These are phyloP conservation scores for Polydrusus cervinus DNA, from an alignment of 2,888 invertebrate genomes.

Conservation along the genomic window DNA sequence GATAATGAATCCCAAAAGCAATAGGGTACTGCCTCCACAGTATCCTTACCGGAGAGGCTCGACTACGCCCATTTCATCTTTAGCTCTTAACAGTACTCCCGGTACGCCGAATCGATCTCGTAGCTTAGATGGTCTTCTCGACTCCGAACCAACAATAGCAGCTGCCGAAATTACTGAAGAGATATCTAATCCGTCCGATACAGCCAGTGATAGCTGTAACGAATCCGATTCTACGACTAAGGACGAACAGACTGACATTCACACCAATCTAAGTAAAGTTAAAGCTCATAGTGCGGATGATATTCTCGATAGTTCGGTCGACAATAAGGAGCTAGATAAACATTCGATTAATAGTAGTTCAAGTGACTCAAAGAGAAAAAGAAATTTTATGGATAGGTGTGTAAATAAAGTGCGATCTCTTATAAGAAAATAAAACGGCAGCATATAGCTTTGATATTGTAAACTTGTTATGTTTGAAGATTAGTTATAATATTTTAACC, in stretches of 20 bases:
- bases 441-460: conserved; percentile 50
- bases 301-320: conserved; percentile 60
- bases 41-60: conserved; percentile 70
- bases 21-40: conserved; percentile 66
- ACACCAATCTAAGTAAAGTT: conserved; percentile 59
- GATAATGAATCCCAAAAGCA: conserved; percentile 70
- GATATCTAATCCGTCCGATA: conserved; percentile 67
- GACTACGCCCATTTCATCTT: conserved; percentile 69
- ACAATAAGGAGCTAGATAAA: conserved; percentile 59
- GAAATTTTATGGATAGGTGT: conserved; percentile 90
- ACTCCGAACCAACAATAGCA: conserved; percentile 64
- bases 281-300: conserved; percentile 60
- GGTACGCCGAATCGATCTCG: conserved; percentile 74
- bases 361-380: conserved; percentile 78
- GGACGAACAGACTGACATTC: conserved; percentile 64
- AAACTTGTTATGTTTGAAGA: conserved; percentile 52
- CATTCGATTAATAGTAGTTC: conserved; percentile 64
- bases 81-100: conserved; percentile 60
- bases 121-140: conserved; percentile 78
- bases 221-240: conserved; percentile 63
- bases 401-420: conserved; percentile 88
- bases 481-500: conserved; percentile 31
- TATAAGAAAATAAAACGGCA: conserved; percentile 70
- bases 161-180: conserved; percentile 50
- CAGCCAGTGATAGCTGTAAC: conserved; percentile 65